Percentiles rank a stretch among this genome's conserved stretches.
These are phyloP conservation scores for Pollachius pollachius DNA, from an alignment of 2,113 vertebrate genomes.

Conservation along the genomic window DNA sequence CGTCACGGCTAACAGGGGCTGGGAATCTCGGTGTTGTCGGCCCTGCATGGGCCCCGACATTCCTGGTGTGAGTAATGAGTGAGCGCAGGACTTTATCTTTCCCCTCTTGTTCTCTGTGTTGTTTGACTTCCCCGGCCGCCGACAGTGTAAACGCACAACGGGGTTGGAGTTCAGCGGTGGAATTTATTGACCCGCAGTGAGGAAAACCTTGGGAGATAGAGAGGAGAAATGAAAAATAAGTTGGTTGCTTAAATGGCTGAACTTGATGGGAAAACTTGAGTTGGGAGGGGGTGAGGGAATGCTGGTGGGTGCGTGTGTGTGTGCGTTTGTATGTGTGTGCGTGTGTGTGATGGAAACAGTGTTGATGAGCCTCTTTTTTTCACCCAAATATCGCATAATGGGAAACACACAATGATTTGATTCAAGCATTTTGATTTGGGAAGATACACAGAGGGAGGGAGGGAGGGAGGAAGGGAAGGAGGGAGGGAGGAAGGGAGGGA, in stretches of 20 bases:
- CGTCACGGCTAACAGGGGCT: conserved; percentile 30
- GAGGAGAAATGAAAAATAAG: conserved; percentile 26
- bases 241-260: conserved; percentile 35
- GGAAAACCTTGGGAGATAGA: not conserved
- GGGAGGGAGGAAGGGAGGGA: conserved; percentile 13
- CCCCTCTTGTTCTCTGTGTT: conserved; percentile 46
- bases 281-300: no score
- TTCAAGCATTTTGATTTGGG: conserved; percentile 70
- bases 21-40: conserved; percentile 40
- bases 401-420: conserved; percentile 62
- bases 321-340: not conserved
- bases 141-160: conserved; percentile 52
- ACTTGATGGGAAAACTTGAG: no score
- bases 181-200: conserved; percentile 46
- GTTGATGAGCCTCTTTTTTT: conserved; percentile 31
- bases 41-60: conserved; percentile 35
- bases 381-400: conserved; percentile 54
- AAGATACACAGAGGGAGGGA: conserved; percentile 23
- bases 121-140: conserved; percentile 56
- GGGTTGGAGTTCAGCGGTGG: conserved; percentile 52
- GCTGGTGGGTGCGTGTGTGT: not conserved
- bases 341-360: not conserved
- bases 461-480: not conserved
- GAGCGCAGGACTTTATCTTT: conserved; percentile 50
- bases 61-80: conserved; percentile 57